Evolutionary conservation across 2,113 vertebrate species (phyloP), one percentile per base, ranked within the genome.

Genomic region (Perca schrenkii): DNA sequence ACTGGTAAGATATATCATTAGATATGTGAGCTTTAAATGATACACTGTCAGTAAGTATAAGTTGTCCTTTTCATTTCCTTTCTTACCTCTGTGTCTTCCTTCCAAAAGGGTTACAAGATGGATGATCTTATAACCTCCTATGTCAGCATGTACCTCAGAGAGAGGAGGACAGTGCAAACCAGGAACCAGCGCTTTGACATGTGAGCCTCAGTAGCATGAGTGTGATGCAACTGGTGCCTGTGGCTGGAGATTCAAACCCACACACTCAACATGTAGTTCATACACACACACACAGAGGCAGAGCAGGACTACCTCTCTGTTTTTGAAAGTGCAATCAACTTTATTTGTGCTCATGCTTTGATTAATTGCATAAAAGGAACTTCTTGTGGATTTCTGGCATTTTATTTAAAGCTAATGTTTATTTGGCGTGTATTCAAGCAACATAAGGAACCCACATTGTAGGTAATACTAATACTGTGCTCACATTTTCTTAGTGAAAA

Each of bases 81-180:
- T 73, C 53, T 60, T 3, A 66, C 19, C 19, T 31, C 10, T 74
- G 17, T 80, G 49, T 90, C n/a, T 93, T 74, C 76, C 83, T 11
- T 81, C 64, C 52, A 34, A 49, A 87, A 99, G 98, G 98, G 98
- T 75, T 99, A 99, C 95, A 99, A 99, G 95, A 99, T 99, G 95
- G 98, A 99, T 0, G 98, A 99, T 87, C 95, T 99, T 47, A 86
- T 99, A 92, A 97, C 97, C 13, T 99, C 98, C 0, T 99, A 99
- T 0, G 96, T 98, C 56, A 96, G 73, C 82, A 94, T 96, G 93
- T 94, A 98, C 79, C 79, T 97, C 92, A 94, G 71, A 6, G 86
- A 95, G 71, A 90, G 78, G 70, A 94, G 70, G 56, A 85, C 94
- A 1, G 90, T 88, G 71, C 96, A 93, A 83, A 93, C 94, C 67